These are phyloP conservation scores for Asbolus verrucosus DNA, from an alignment of 1,140 invertebrate genomes.

Conservation along the genomic window DNA sequence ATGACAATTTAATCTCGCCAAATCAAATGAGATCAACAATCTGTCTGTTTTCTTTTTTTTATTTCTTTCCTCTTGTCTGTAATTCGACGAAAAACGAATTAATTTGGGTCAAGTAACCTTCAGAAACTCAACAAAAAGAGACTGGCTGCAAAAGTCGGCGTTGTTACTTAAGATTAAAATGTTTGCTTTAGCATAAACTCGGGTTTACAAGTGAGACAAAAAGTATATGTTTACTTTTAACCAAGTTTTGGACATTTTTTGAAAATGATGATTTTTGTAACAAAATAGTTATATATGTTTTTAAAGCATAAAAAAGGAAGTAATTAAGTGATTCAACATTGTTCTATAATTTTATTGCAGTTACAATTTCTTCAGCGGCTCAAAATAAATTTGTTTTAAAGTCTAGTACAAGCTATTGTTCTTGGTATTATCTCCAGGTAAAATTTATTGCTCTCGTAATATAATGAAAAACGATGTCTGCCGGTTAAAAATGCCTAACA, in stretches of 20 bases:
- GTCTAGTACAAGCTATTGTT: conserved; percentile 14
- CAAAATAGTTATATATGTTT: too few relatives aligned
- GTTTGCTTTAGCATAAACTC: too few relatives aligned
- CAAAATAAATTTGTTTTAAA: conserved; percentile 26
- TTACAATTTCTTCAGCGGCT: conserved; percentile 5
- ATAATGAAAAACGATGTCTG: conserved; percentile 14
- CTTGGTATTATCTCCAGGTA: conserved; percentile 7
- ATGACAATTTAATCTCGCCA: conserved; percentile 29
- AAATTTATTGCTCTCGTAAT: conserved; percentile 11
- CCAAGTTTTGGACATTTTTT: too few relatives aligned
- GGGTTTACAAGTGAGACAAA: too few relatives aligned
- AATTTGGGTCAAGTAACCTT: conserved; percentile 8
- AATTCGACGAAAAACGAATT: conserved; percentile 25
- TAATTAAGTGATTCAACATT: conserved; percentile 4
- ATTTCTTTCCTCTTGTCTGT: not conserved
- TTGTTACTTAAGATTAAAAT: too few relatives aligned
- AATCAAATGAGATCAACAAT: conserved; percentile 28
- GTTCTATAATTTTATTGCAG: conserved; percentile 14
- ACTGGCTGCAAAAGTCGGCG: not conserved
- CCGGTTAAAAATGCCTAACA: too few relatives aligned
- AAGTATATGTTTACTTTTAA: too few relatives aligned
- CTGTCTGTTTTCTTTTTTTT: conserved; percentile 14
- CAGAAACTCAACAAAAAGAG: not conserved
- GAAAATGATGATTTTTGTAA: too few relatives aligned
- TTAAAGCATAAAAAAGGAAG: too few relatives aligned